Evolutionary conservation across 2,888 invertebrate species (phyloP), one percentile per base, ranked within the genome.

Genomic region (Leptopterna dolabrata): DNA sequence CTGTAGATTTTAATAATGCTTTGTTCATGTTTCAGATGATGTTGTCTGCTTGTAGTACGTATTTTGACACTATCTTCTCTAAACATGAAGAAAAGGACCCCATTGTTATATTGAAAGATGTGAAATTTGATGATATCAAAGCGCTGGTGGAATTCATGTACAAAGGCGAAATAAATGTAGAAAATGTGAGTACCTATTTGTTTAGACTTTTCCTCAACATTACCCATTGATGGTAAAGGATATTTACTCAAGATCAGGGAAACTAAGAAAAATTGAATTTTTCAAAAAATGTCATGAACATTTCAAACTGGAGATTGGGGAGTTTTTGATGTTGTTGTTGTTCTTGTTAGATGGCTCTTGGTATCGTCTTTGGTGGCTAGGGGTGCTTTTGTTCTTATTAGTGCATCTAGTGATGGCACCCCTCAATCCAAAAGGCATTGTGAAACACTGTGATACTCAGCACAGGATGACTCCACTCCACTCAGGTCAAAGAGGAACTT

Each of bases 111-210:
- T 95, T 97, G 91, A 97, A 97, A 93, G 97, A 98, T 92, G 96
- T 97, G 89, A 95, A 96, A 91, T 97, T 96, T 91, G 95, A 96
- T 90, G 97, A 98, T 92, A 95, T 98, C 90, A 95, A 95, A 92
- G 97, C 97, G 89, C 94, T 98, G 90, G 96, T 98, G 86, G 97
- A 97, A 92, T 98, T 97, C 92, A 98, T 98, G 97, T 98, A 98
- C 92, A 97, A 97, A 91, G 98, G 98, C 89, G 98, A 98, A 93
- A 97, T 98, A 92, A 97, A 97, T 93, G 97, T 98, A 88, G 97
- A 97, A 91, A 97, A 97, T 93, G 97, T 97, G 92, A 95, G 96
- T 94, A 90, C 36, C 36, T 36, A 29, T 16, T 30, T 2, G 16
- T n/a, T 73, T 86, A 85, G 14, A 16, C 16, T 36, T 36, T 4